A percentile compares a stretch with the other conserved stretches of the same genome.
These are phyloP conservation scores for Barbus barbus DNA, from an alignment of 2,113 vertebrate species.

Conservation along the genomic window DNA sequence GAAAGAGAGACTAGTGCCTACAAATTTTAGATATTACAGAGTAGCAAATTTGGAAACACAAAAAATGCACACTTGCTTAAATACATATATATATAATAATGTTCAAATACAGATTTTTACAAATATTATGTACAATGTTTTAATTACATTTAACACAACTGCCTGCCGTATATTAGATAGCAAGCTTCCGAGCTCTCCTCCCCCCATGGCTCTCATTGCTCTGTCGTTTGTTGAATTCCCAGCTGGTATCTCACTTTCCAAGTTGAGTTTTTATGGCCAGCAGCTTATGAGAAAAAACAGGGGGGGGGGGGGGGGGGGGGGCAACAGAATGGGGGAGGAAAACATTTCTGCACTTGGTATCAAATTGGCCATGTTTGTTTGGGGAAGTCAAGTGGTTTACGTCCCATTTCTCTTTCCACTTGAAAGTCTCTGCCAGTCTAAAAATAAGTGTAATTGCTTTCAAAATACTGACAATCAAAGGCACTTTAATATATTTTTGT, in stretches of 20 bases:
- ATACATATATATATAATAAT: conserved; percentile 90
- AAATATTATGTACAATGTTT: conserved; percentile 86
- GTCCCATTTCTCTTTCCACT: conserved; percentile 59
- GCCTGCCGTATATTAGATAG: conserved; percentile 49
- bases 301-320: conserved; percentile 39
- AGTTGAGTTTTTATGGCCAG: conserved; percentile 64
- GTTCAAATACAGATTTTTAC: conserved; percentile 73
- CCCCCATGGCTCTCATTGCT: conserved; percentile 31
- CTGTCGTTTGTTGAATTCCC: conserved; percentile 59
- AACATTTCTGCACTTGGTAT: conserved; percentile 63
- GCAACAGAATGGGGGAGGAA: conserved; percentile 43
- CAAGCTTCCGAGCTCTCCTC: conserved; percentile 43
- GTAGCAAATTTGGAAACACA: conserved; percentile 44
- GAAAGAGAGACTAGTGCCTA: conserved; percentile 1
- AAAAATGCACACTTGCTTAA: conserved; percentile 69
- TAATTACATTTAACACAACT: conserved; percentile 69
- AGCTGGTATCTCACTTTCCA: conserved; percentile 70
- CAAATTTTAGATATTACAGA: not conserved
- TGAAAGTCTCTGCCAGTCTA: conserved; percentile 43
- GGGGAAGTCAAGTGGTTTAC: conserved; percentile 48
- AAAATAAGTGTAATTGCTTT: not conserved
- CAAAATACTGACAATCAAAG: conserved; percentile 37
- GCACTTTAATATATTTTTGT: conserved; percentile 4
- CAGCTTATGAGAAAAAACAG: conserved; percentile 53
- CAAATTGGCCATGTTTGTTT: conserved; percentile 58